Conservation (phyloP, 2,888 invertebrate species). For the Xestobium rufovillosum region DNA sequence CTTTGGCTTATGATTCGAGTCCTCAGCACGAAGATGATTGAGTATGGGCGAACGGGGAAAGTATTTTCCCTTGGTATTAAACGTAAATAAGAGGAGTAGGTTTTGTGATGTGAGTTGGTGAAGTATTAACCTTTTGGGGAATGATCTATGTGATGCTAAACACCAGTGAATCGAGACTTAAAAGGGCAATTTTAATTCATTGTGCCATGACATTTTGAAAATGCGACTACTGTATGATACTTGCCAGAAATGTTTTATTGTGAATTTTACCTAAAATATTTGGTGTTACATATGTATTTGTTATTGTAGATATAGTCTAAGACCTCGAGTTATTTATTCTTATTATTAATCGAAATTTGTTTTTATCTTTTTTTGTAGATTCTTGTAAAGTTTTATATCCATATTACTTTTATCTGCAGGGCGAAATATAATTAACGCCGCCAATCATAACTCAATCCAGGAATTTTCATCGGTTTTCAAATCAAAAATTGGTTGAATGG, state of each 20-base stretch:
- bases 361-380: conserved; percentile 37
- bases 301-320: conserved; percentile 43
- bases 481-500: too few species aligned
- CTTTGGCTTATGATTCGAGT: conserved; percentile 52
- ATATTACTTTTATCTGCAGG: conserved; percentile 12
- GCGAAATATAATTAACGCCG: too few species aligned
- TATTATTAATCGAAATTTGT: conserved; percentile 12
- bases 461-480: too few species aligned
- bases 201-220: background rate
- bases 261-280: conserved; percentile 29
- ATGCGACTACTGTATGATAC: conserved; percentile 19
- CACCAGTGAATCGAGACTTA: conserved; percentile 15
- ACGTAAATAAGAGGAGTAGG: background rate
- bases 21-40: conserved; percentile 73
- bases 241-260: conserved; percentile 33
- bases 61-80: conserved; percentile 41
- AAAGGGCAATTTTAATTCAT: conserved; percentile 15
- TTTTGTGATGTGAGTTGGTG: background rate
- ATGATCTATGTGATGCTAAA: conserved; percentile 13
- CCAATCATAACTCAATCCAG: too few species aligned
- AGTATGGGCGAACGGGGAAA: conserved; percentile 53
- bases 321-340: conserved; percentile 41
- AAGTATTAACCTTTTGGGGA: too few species aligned
- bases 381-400: conserved; percentile 34
- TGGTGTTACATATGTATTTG: conserved; percentile 44